Evolutionary conservation across 2,888 invertebrate genomes (phyloP).

Genomic region (Hyppa rectilinea): DNA sequence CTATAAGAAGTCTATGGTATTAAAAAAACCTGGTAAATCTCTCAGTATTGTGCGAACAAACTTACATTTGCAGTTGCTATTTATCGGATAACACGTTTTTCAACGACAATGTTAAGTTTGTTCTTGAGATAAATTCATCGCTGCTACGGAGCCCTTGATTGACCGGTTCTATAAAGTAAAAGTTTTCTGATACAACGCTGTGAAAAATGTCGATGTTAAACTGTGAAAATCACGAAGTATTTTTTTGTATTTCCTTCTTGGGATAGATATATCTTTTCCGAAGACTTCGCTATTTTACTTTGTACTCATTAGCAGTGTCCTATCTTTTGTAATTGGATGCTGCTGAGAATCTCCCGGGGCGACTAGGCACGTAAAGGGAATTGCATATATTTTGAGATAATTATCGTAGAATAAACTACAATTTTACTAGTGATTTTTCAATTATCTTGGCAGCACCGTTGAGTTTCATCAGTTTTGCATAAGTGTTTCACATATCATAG

Average conservation of each 20-base stretch:
- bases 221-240: slow-evolving; percentile 1
- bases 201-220: slow-evolving; percentile 4
- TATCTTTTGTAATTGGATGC: slow-evolving; percentile 30
- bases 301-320: slow-evolving; percentile 43
- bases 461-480: not conserved
- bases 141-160: too few relatives aligned
- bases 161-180: too few relatives aligned
- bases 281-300: slow-evolving; percentile 20
- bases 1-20: too few relatives aligned
- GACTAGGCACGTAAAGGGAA: slow-evolving; percentile 22
- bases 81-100: too few relatives aligned
- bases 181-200: not conserved
- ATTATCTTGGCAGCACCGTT: not conserved
- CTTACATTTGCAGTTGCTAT: too few relatives aligned
- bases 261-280: slow-evolving; percentile 2
- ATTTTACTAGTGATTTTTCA: too few relatives aligned
- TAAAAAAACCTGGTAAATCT: too few relatives aligned
- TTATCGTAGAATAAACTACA: not conserved
- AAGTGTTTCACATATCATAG: not conserved
- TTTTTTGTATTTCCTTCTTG: slow-evolving; percentile 1
- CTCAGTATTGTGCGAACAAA: too few relatives aligned
- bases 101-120: too few relatives aligned
- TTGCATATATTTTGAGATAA: slow-evolving; percentile 21
- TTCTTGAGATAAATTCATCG: too few relatives aligned
- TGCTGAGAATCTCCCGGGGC: slow-evolving; percentile 4